phyloP scores from a whole-genome alignment of 1,140 invertebrate species.

The Ericerus pela region DNA sequence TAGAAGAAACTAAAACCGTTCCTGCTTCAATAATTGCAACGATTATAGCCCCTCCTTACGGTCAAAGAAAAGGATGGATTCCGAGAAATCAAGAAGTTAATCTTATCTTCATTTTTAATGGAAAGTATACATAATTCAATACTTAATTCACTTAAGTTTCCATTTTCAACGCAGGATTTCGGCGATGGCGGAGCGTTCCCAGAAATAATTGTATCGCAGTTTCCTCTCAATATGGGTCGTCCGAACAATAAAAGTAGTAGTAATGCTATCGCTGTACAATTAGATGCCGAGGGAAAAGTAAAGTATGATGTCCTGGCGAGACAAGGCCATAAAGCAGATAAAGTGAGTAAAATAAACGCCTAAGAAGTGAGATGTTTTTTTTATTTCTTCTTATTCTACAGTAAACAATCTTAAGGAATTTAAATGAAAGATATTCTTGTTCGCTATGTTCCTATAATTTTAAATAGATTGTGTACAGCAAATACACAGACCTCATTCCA shows the following conservation, averaged over 20 bases:
- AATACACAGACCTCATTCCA: slow-evolving; percentile 81
- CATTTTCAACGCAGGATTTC: slow-evolving; percentile 43
- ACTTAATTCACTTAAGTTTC: not conserved
- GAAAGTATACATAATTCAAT: not conserved
- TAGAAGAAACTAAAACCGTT: slow-evolving; percentile 42
- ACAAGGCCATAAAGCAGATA: slow-evolving; percentile 91
- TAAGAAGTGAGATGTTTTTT: not conserved
- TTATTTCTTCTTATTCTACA: slow-evolving; percentile 8
- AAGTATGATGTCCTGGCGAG: slow-evolving; percentile 93
- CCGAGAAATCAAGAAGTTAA: slow-evolving; percentile 71
- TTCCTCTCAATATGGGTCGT: slow-evolving; percentile 76
- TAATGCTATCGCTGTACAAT: slow-evolving; percentile 83
- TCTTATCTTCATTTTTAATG: slow-evolving; percentile 22
- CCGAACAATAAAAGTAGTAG: slow-evolving; percentile 57
- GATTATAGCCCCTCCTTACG: slow-evolving; percentile 88
- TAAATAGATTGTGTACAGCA: slow-evolving; percentile 82
- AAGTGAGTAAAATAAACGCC: slow-evolving; percentile 51
- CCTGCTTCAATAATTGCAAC: slow-evolving; percentile 50
- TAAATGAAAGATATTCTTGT: too few relatives aligned
- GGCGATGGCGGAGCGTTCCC: slow-evolving; percentile 96
- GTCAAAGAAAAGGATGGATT: slow-evolving; percentile 85
- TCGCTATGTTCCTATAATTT: not conserved
- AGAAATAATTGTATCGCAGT: slow-evolving; percentile 94
- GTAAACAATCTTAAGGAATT: not conserved
- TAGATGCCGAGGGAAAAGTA: slow-evolving; percentile 85